A percentile compares a stretch with the other conserved stretches of the same genome.
Conservation (phyloP, 92 coral and sea anemone species). For the Virgularia gustaviana region DNA sequence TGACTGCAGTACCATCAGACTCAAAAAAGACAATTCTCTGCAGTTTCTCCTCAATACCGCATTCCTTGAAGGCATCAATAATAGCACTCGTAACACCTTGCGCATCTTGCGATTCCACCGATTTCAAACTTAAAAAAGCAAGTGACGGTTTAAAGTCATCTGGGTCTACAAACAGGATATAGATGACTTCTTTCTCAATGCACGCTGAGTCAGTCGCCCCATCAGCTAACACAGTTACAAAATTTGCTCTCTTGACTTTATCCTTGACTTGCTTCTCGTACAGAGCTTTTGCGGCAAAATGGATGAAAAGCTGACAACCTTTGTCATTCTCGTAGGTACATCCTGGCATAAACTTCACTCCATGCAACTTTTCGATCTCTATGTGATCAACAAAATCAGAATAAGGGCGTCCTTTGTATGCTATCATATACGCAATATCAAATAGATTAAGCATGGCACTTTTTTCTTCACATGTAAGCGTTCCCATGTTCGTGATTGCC, state of each 20-base stretch:
- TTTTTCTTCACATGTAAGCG: constrained; percentile 49
- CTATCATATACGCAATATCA: constrained; percentile 53
- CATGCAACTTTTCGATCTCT: constrained; percentile 52
- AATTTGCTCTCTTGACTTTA: constrained; percentile 55
- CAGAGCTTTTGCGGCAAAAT: constrained; percentile 58
- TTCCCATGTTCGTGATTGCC: constrained; percentile 48
- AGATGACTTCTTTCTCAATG: constrained; percentile 59
- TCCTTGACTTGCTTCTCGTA: constrained; percentile 52
- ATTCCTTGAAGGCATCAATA: constrained; percentile 45
- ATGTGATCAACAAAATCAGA: constrained; percentile 46
- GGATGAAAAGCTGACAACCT: constrained; percentile 53
- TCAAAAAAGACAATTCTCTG: constrained; percentile 58
- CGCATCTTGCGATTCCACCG: constrained; percentile 62
- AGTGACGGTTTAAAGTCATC: constrained; percentile 57
- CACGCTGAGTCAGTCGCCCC: constrained; percentile 54
- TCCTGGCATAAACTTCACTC: constrained; percentile 47
- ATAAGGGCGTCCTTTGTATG: constrained; percentile 55
- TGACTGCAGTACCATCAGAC: constrained; percentile 62
- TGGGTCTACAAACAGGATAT: constrained; percentile 59
- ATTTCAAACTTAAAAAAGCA: constrained; percentile 54
- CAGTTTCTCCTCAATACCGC: constrained; percentile 49
- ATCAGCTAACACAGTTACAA: constrained; percentile 56
- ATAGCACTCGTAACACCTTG: constrained; percentile 55
- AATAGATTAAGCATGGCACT: constrained; percentile 52
- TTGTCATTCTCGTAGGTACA: constrained; percentile 51